Base-by-base conservation (phyloP, 1,140 invertebrate genomes). In the Physella acuta region DNA sequence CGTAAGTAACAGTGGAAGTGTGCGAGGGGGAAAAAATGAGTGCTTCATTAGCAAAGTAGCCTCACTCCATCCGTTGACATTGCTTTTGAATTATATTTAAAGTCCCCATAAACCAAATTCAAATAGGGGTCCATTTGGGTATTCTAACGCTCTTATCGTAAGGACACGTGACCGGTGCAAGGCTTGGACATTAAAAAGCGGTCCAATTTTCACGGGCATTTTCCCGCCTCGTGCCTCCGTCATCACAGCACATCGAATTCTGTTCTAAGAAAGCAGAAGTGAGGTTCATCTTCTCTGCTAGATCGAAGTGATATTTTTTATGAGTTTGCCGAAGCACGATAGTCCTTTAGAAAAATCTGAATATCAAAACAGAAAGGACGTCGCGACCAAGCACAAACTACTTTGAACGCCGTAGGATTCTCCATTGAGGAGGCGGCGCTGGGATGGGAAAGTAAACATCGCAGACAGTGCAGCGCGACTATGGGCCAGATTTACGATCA, bases 401-500 rank as follows among this genome's bases (percentile, higher is more conserved):
- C 60, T 33, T 33, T 64, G 30, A 52, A 16, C 44, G 39, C 30
- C 39, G 44, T 24, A 33, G 49, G 30, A 49, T 1, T 8, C 28
- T 26, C n/a, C 28, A 52, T 53, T 64, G 39, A 51, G 26, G 44
- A 49, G 36, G 39, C 28, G 44, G 39, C 39, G 39, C 39, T 44
- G 51, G 26, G 51, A 51, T 28, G 30, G 26, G 30, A 52, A 31
- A 52, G 51, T 64, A 53, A 53, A 53, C 39, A 52, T 30, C n/a
- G 44, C 44, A 64, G 51, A 64, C 62, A 64, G 26, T 64, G 49
- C 44, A 2, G 39, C 16, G 37, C 37, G 62, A 51, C 62, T 64
- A 28, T 26, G 28, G 28, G 28, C 28, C 1, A 53, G 44, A 64
- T 64, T 64, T 64, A 64, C 30, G 62, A 53, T 31, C 62, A 64